Conservation (phyloP, 2,888 invertebrate species). For the Drosophila stalkeri region DNA sequence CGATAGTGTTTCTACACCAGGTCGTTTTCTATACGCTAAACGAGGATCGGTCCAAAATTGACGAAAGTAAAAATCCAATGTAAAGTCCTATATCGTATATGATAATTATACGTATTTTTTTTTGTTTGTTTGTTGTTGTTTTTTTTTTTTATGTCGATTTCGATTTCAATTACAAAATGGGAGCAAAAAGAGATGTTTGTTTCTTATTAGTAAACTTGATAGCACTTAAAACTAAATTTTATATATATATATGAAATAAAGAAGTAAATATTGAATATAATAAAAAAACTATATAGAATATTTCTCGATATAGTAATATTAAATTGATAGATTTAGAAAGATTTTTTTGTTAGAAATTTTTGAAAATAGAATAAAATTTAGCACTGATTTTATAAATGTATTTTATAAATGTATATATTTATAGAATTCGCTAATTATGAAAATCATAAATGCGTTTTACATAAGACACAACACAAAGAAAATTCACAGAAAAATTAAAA, state of each 20-base stretch:
- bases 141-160: constrained; percentile 30
- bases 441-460: constrained; percentile 60
- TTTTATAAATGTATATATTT: constrained; percentile 8
- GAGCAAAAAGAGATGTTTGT: constrained; percentile 74
- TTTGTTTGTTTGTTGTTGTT: constrained; percentile 6
- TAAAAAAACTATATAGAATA: constrained; percentile 16
- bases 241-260: constrained; percentile 1
- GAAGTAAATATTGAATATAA: background rate
- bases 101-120: constrained; percentile 38
- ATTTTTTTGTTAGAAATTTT: constrained; percentile 13
- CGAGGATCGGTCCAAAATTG: constrained; percentile 99
- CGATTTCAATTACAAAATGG: constrained; percentile 27
- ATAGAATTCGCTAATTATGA: constrained; percentile 18
- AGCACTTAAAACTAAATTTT: constrained; percentile 47
- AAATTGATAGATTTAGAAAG: constrained; percentile 37
- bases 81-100: constrained; percentile 91
- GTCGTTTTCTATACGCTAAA: constrained; percentile 95
- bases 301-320: constrained; percentile 20
- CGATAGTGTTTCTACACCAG: constrained; percentile 95
- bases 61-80: constrained; percentile 99
- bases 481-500: constrained; percentile 28
- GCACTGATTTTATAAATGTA: constrained; percentile 15
- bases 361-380: constrained; percentile 23
- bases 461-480: constrained; percentile 63
- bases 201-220: constrained; percentile 66